Evolutionary conservation across 1,140 invertebrate genomes (phyloP), one percentile per base, ranked within the genome.

Genomic region (Sarcophaga peregrina): DNA sequence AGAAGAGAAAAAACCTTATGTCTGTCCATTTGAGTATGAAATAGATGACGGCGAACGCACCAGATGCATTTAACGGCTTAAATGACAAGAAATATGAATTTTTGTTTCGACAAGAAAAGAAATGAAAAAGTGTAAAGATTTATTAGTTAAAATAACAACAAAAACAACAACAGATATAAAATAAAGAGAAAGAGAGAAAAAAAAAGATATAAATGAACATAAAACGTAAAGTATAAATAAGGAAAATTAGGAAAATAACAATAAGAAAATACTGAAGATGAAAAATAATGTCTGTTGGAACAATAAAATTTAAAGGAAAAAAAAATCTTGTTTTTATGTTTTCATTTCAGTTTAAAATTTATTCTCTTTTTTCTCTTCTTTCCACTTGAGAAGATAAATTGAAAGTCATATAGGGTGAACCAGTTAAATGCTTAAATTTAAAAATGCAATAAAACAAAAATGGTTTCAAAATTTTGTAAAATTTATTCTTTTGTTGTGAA

Each of bases 81-180:
- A 58, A 58, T 58, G 54, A 58, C 54, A 58, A 58, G 54, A 58
- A 58, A 58, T 58, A 58, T 58, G 52, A 54, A 54, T 58, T 58
- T 58, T 58, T 58, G 7, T 58, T 58, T 58, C 13, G 13, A 37
- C 15, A 58, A 10, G 15, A n/a, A 58, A n/a, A 37, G 1, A 37
- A 37, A 37, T 37, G 25, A 37, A 37, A n/a, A 37, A 37, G 25
- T 4, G 13, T n/a, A 58, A 58, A 58, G 54, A 58, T 58, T 58
- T 58, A 58, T 58, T 58, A 58, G 54, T 58, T n/a, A 13, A 58
- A 58, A 58, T 13, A 58, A 58, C 10, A 58, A 58, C 15, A 58
- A 5, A 6, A 58, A 11, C 11, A 58, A 58, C 6, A 37, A 58
- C n/a, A 58, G 15, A 58, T 58, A 58, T 58, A 15, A 58, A 58